Conservation (phyloP, 2,113 vertebrate genomes). For the Todiramphus saurophagus region DNA sequence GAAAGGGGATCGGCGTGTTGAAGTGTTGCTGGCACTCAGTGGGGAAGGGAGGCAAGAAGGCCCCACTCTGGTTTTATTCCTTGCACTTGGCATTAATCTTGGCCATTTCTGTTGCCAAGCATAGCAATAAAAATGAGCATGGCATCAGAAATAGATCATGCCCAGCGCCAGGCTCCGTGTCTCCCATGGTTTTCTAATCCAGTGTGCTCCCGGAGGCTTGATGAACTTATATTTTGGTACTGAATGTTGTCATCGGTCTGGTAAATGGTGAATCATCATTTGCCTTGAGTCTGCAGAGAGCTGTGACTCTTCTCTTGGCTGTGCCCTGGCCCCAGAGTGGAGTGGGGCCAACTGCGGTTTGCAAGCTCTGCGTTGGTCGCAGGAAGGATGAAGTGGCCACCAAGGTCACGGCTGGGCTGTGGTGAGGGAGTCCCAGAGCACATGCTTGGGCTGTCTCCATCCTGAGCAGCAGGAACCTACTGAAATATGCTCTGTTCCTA, state of each 20-base stretch:
- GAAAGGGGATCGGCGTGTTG: neutral
- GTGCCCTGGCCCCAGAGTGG: neutral
- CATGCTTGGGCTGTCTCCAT: accelerated
- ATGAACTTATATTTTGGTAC: neutral
- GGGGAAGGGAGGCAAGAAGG: neutral
- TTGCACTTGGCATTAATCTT: accelerated
- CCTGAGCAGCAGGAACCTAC: accelerated
- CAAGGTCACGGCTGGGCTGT: neutral
- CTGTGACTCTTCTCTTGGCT: neutral
- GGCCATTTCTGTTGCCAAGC: neutral
- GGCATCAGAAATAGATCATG: accelerated
- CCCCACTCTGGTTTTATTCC: neutral
- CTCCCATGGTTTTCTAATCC: neutral
- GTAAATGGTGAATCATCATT: neutral
- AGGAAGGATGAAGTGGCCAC: accelerated
- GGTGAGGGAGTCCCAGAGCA: neutral
- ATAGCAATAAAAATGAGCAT: neutral
- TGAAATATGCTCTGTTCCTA: neutral
- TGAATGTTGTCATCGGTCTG: neutral
- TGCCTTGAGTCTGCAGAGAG: neutral
- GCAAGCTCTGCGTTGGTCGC: neutral
- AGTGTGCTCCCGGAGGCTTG: accelerated
- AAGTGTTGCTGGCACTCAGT: neutral
- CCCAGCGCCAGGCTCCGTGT: accelerated
- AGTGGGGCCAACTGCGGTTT: accelerated